Conservation (phyloP, 2,113 vertebrate genomes). For the Ailuropoda melanoleuca region DNA sequence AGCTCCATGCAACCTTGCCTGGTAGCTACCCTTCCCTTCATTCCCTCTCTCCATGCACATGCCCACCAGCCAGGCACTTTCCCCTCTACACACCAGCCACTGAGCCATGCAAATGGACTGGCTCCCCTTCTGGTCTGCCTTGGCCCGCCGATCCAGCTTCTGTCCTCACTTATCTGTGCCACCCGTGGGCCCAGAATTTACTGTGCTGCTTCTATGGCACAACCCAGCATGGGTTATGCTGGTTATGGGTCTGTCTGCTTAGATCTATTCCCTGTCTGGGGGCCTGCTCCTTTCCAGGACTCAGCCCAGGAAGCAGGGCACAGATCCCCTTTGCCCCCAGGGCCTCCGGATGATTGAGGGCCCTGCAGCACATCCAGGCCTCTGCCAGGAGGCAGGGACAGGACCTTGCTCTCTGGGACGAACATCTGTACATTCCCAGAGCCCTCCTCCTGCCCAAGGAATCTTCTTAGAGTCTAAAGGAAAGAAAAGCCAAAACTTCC, state of each 20-base stretch:
- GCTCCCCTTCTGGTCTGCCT: neutral
- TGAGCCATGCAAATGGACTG: neutral
- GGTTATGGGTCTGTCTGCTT: neutral
- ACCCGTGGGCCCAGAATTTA: neutral
- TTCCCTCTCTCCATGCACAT: neutral
- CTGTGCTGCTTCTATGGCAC: neutral
- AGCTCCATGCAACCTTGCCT: neutral
- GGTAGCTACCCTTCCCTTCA: neutral
- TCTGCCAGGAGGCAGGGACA: neutral
- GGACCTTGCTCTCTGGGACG: neutral
- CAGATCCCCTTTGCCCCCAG: too few species aligned
- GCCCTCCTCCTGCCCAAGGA: neutral
- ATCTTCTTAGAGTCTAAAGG: neutral
- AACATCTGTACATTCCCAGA: neutral
- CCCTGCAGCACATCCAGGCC: neutral
- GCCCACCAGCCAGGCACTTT: neutral
- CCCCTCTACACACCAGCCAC: too few species aligned
- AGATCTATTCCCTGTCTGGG: neutral
- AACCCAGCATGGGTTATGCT: accelerated
- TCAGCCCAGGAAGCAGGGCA: neutral
- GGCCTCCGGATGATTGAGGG: neutral
- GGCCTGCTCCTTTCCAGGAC: neutral
- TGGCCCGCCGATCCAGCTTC: neutral
- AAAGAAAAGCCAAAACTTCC: neutral
- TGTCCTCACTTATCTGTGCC: neutral